Conservation (phyloP, 2,797 vertebrate species). For the Synanceia verrucosa region DNA sequence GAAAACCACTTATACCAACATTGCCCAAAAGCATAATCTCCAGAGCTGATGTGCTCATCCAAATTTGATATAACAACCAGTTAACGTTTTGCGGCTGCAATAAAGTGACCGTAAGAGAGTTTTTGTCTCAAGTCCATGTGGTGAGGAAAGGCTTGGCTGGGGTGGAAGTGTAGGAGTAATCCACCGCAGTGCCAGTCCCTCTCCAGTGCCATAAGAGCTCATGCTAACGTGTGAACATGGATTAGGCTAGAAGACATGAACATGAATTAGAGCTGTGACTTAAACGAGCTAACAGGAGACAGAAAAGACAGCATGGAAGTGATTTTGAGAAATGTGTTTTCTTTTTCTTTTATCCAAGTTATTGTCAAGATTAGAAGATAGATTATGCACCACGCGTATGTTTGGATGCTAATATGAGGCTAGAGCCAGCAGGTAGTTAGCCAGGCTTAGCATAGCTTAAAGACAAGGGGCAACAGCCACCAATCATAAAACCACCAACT, state of each 20-base stretch:
- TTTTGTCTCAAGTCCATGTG: conserved; percentile 38
- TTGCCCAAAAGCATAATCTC: conserved; percentile 25
- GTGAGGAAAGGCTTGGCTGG: conserved; percentile 52
- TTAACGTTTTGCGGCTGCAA: conserved; percentile 35
- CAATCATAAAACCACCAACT: too few species aligned
- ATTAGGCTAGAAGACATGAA: conserved; percentile 14
- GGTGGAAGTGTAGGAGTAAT: conserved; percentile 22
- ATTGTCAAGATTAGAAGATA: too few species aligned
- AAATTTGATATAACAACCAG: conserved; percentile 48
- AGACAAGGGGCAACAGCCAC: too few species aligned
- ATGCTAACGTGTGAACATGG: conserved; percentile 33
- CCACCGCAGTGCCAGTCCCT: conserved; percentile 1
- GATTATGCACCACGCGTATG: too few species aligned
- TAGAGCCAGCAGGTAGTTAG: too few species aligned
- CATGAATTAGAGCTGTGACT: not conserved
- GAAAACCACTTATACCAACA: not conserved
- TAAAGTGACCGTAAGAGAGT: conserved; percentile 32
- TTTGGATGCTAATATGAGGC: too few species aligned
- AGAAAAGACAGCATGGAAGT: not conserved
- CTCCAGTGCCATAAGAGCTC: conserved; percentile 22
- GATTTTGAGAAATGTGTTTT: too few species aligned
- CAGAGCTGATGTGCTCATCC: conserved; percentile 19
- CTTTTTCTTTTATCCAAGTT: too few species aligned
- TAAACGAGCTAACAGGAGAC: not conserved
- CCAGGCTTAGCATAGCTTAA: too few species aligned